A percentile compares a stretch with the other conserved stretches of the same genome.
Conservation (phyloP, 2,113 vertebrate genomes). For the Festucalex cinctus region DNA sequence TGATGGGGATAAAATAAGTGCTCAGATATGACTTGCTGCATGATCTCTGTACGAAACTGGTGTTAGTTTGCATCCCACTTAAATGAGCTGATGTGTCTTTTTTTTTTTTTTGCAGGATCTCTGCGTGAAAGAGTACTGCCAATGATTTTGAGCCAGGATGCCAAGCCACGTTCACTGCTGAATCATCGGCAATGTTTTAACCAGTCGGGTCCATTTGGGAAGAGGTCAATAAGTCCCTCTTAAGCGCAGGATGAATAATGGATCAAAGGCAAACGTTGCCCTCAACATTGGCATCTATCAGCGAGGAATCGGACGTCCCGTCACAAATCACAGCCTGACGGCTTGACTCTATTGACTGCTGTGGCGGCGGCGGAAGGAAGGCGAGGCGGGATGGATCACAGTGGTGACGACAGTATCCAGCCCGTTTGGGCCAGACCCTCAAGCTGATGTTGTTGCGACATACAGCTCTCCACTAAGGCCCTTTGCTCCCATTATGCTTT, state of each 20-base stretch:
- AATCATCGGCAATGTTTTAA: conserved; percentile 6
- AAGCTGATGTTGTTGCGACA: not conserved
- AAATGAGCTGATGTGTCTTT: too few relatives aligned
- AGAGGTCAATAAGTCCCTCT: conserved; percentile 52
- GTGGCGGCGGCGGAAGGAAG: not conserved
- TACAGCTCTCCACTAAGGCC: not conserved
- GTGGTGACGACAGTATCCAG: not conserved
- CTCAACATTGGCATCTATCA: conserved; percentile 61
- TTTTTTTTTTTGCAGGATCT: too few relatives aligned
- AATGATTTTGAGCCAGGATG: not conserved
- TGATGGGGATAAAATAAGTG: too few relatives aligned
- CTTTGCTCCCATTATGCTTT: not conserved
- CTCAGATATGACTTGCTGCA: too few relatives aligned
- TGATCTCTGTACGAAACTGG: too few relatives aligned
- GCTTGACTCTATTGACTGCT: not conserved
- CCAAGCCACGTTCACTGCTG: not conserved
- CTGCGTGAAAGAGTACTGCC: not conserved
- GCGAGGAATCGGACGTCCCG: conserved; percentile 33
- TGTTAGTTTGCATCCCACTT: too few relatives aligned
- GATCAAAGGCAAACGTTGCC: conserved; percentile 63
- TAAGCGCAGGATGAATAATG: conserved; percentile 68
- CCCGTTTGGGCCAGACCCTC: not conserved
- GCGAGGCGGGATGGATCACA: not conserved
- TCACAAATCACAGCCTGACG: not conserved
- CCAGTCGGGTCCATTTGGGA: conserved; percentile 39